These are phyloP conservation scores for Notospermus geniculatus DNA, from an alignment of 1,140 invertebrate species.

Conservation along the genomic window DNA sequence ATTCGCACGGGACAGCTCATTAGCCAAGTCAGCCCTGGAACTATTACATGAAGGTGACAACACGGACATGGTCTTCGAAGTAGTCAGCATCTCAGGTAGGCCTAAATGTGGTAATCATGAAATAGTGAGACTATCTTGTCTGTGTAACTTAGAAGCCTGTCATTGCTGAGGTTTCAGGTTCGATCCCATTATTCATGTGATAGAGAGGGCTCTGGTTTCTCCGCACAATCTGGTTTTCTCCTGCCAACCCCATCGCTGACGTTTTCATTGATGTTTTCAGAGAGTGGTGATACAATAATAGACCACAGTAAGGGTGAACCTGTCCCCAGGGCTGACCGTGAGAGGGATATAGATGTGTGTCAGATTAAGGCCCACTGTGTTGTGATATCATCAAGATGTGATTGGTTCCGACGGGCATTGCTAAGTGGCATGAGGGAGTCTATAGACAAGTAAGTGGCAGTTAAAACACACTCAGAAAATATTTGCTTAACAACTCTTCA, in stretches of 20 bases:
- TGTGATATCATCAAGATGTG: conserved; percentile 67
- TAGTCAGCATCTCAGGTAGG: conserved; percentile 55
- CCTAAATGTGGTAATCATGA: conserved; percentile 4
- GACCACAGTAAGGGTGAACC: conserved; percentile 45
- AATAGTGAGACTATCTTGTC: too few relatives aligned
- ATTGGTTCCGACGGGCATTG: conserved; percentile 69
- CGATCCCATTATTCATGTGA: too few relatives aligned
- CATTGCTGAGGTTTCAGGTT: too few relatives aligned
- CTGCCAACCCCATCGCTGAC: too few relatives aligned
- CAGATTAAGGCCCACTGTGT: conserved; percentile 64
- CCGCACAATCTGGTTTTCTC: too few relatives aligned
- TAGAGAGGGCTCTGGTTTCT: too few relatives aligned
- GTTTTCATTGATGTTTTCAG: conserved; percentile 25
- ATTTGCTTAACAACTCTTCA: too few relatives aligned
- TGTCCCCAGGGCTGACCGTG: conserved; percentile 27
- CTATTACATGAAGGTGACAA: conserved; percentile 58
- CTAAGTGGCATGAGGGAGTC: conserved; percentile 71
- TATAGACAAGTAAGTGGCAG: conserved; percentile 65
- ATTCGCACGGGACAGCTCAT: conserved; percentile 58
- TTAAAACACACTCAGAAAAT: too few relatives aligned
- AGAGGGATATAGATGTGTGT: conserved; percentile 39
- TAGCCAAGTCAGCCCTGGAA: conserved; percentile 61
- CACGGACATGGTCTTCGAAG: conserved; percentile 70
- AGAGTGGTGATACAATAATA: conserved; percentile 50
- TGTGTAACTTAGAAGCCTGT: too few relatives aligned